Evolutionary conservation across 1,140 invertebrate species (phyloP), one percentile per base, ranked within the genome.

Genomic region (Parasteatoda tepidariorum): DNA sequence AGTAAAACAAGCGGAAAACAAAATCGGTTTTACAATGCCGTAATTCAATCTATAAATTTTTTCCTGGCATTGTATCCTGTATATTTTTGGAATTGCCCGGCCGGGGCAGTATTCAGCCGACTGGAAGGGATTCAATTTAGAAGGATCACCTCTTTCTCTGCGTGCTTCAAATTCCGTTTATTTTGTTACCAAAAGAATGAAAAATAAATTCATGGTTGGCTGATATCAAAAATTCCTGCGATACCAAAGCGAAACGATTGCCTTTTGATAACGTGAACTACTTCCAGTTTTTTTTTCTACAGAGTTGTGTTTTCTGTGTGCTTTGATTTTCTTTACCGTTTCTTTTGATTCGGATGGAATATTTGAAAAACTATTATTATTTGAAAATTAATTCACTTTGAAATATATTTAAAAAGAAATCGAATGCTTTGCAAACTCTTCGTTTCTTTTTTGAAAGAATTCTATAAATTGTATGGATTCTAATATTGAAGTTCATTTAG

Each of bases 111-210:
- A 33, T 18, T 11, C 61, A 64, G 26, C 61, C 26, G 31, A 30
- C 26, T 30, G 61, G 61, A 64, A 64, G 61, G 13, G 61, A 64
- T 64, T 64, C 61, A 33, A 64, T 64, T 64, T 64, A 33, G 11
- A 13, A 31, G 61, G 30, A 64, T 64, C 61, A 33, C n/a, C 31
- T 64, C 61, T 30, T 30, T 30, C 26, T 30, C 28, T 30, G 61
- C 61, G 61, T 11, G 30, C 3, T 30, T 64, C 26, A 33, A 64
- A 64, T 64, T 64, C 26, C 61, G 28, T 64, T 64, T 64, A 64
- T 64, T 64, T 26, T 30, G 28, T 18, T 48, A 48, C 38, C 9
- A 48, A 18, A 48, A 48, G 18, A 48, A 48, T 13, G 38, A 9
- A 48, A 48, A 48, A 48, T 48, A 48, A 48, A 48, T 48, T 48